Evolutionary conservation across 2,888 invertebrate species (phyloP), one percentile per base, ranked within the genome.

Genomic region (Ophion ventricosus): DNA sequence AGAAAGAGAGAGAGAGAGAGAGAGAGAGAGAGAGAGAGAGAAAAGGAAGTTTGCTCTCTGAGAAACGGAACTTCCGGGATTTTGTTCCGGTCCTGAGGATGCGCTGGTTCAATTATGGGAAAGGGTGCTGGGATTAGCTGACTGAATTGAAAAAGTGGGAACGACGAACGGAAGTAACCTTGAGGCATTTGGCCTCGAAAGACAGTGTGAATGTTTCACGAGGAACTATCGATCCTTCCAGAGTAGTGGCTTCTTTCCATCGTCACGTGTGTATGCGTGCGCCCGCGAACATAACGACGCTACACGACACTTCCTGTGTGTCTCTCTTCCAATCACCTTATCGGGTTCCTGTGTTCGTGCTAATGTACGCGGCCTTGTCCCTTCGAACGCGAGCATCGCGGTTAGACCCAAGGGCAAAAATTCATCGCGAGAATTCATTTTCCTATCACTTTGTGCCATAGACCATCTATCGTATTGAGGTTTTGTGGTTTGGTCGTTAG

Each of bases 201-300:
- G 76, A 78, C 74, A 49, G 49, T 84, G 87, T 89, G 87, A 90
- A 90, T 90, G 89, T 88, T 90, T 90, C 85, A 90, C 49, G 49
- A 87, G 87, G 87, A 87, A 85, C 86, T 87, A 90, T 90, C 90
- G 90, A 90, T 89, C 88, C 82, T 23, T 35, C 56, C 5, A 63
- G 57, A 81, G 85, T 43, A 57, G 59, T 74, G 23, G 25, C 17
- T 76, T 72, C 26, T 43, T 57, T 26, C 26, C 26, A 26, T 81
- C 82, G 86, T 79, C 83, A 75, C 83, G 83, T 83, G 84, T 83
- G 81, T 75, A 84, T 82, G 80, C 66, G 80, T 70, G 85, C 66
- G 70, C 43, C 54, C 57, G 66, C 79, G 82, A 82, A 5, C 20
- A 23, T 57, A 23, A 23, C 54, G 26, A n/a, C 26, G 29, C 56